Evolutionary conservation across 2,797 vertebrate species (phyloP).

Genomic region (Sebastes cheni): DNA sequence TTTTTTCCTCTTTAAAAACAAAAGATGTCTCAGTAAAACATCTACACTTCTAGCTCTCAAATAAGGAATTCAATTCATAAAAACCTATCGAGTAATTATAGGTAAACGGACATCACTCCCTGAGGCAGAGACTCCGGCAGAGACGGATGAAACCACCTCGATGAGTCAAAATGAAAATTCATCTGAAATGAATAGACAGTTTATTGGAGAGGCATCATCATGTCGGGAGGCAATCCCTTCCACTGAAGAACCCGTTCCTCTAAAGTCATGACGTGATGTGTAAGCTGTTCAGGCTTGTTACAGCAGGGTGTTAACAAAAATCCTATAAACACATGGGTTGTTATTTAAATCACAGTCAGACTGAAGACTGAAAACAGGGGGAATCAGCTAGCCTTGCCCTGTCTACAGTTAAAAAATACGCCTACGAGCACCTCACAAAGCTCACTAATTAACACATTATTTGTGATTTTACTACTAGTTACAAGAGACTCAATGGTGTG

Average conservation of each 20-base stretch:
- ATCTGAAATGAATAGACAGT: neutral
- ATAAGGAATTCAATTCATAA: neutral
- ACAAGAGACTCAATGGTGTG: too few species aligned
- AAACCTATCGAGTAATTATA: neutral
- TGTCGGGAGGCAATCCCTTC: neutral
- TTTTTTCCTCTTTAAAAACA: conserved; percentile 12
- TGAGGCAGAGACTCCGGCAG: neutral
- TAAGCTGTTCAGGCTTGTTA: neutral
- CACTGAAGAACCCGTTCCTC: neutral
- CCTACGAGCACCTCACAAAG: neutral
- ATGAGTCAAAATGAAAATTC: conserved; percentile 37
- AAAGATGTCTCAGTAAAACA: neutral
- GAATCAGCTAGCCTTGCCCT: neutral
- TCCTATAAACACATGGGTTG: neutral
- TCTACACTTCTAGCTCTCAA: too few species aligned
- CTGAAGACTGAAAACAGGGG: neutral
- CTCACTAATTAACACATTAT: neutral
- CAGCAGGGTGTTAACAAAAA: neutral
- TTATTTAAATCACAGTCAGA: neutral
- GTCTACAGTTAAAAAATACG: neutral
- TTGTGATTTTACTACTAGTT: too few species aligned
- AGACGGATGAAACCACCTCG: neutral
- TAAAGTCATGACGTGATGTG: neutral
- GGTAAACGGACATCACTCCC: conserved; percentile 2
- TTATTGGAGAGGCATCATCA: neutral